A percentile compares a stretch with the other conserved stretches of the same genome.
These are phyloP conservation scores for Anas bernieri DNA, from an alignment of 2,797 vertebrate genomes.

Conservation along the genomic window DNA sequence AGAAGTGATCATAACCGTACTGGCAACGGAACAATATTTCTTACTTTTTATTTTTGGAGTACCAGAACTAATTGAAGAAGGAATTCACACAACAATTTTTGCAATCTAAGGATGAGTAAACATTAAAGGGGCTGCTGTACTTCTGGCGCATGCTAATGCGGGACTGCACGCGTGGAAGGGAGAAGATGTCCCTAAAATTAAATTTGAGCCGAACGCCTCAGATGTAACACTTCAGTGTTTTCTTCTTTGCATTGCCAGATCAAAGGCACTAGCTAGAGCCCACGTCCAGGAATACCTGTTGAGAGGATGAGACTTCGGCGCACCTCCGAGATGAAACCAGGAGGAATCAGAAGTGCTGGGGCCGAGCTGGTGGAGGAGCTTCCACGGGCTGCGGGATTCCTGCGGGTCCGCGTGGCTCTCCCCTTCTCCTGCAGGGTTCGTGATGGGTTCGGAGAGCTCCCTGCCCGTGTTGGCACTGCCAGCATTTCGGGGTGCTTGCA, in stretches of 20 bases:
- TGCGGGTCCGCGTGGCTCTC: background rate
- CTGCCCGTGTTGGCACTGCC: fast-evolving
- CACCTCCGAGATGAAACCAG: fast-evolving
- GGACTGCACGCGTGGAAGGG: background rate
- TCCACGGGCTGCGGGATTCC: fast-evolving
- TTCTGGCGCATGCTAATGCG: background rate
- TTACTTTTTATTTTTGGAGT: background rate
- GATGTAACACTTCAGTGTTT: background rate
- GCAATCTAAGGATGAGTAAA: slow-evolving; percentile 61
- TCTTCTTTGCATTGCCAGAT: background rate
- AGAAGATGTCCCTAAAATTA: background rate
- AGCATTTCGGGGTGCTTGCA: background rate
- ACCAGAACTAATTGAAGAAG: slow-evolving; percentile 61
- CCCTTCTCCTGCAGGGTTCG: background rate
- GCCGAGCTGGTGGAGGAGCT: fast-evolving
- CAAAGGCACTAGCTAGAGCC: background rate
- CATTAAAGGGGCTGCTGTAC: slow-evolving; percentile 36
- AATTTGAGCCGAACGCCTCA: background rate
- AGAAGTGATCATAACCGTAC: slow-evolving; percentile 42
- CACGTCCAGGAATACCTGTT: background rate
- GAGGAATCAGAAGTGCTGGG: fast-evolving
- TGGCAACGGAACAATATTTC: slow-evolving; percentile 37
- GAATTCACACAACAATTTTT: slow-evolving; percentile 49
- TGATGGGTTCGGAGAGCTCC: fast-evolving
- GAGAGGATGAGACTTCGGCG: background rate